A percentile compares a stretch with the other conserved stretches of the same genome.
Evolutionary conservation across 2,888 invertebrate genomes (phyloP).

Genomic region (Pristionchus exspectatus): DNA sequence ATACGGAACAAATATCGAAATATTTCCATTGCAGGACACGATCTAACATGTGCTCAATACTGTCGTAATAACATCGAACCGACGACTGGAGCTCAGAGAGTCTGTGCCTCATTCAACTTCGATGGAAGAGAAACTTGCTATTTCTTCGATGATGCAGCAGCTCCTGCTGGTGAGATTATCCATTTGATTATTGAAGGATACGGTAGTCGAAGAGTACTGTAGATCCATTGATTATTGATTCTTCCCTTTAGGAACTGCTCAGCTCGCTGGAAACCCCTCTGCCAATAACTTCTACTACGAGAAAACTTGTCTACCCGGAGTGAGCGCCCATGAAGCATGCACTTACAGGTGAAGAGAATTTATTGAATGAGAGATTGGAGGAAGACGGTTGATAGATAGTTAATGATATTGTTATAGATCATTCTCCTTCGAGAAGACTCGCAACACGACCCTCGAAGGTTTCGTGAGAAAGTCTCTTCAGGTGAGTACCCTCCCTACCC

Average conservation of each 20-base stretch:
- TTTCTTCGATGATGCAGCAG: constrained; percentile 79
- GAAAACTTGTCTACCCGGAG: constrained; percentile 79
- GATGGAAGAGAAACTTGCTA: constrained; percentile 79
- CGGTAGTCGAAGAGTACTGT: neutral
- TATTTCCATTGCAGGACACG: constrained; percentile 69
- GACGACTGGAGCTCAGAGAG: constrained; percentile 78
- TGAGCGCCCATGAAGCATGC: constrained; percentile 78
- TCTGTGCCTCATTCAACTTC: constrained; percentile 79
- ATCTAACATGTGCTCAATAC: constrained; percentile 78
- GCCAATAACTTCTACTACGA: constrained; percentile 80
- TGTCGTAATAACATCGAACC: constrained; percentile 79
- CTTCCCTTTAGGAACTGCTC: constrained; percentile 71
- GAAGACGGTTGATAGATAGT: neutral
- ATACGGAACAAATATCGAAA: neutral
- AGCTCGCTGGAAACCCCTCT: constrained; percentile 78
- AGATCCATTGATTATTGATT: neutral
- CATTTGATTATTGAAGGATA: neutral
- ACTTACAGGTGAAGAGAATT: constrained; percentile 68
- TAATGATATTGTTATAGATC: constrained; percentile 61
- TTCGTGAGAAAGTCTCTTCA: constrained; percentile 80
- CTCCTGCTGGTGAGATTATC: constrained; percentile 66
- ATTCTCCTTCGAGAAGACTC: constrained; percentile 81
- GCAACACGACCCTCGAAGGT: constrained; percentile 81
- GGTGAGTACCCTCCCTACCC: constrained; percentile 65
- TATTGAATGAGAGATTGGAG: neutral